Percentiles rank a stretch among this genome's conserved stretches.
Evolutionary conservation across 1,140 invertebrate genomes (phyloP).

Genomic region (Acarapis woodi): DNA sequence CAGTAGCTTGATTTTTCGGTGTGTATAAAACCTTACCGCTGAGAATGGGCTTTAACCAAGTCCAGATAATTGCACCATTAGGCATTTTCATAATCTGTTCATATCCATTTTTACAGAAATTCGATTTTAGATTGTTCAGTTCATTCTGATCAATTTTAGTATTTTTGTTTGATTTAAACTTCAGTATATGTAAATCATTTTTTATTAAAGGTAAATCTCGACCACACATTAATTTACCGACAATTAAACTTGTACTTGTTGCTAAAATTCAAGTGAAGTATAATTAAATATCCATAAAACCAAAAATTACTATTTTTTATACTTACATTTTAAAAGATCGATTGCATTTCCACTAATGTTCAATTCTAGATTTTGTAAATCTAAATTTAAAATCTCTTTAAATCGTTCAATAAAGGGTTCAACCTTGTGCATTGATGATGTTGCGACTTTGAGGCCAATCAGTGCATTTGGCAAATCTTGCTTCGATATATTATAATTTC

Average conservation of each 20-base stretch:
- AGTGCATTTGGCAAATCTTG: constrained; percentile 8
- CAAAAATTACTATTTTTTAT: not conserved
- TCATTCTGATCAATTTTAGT: constrained; percentile 12
- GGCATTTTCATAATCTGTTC: constrained; percentile 14
- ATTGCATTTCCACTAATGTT: constrained; percentile 5
- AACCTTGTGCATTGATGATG: constrained; percentile 8
- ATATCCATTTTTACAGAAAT: constrained; percentile 18
- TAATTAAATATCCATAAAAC: not conserved
- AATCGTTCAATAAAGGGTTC: constrained; percentile 8
- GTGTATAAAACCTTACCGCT: constrained; percentile 20
- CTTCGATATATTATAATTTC: constrained; percentile 6
- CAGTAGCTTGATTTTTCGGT: constrained; percentile 17
- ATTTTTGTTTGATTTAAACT: constrained; percentile 7
- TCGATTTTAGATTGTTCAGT: constrained; percentile 10
- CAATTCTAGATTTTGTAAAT: constrained; percentile 5
- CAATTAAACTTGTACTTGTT: constrained; percentile 10
- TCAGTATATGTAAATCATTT: constrained; percentile 11
- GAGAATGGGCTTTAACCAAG: constrained; percentile 19
- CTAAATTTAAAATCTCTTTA: constrained; percentile 7
- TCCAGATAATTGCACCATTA: constrained; percentile 18
- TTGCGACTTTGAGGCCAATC: constrained; percentile 7
- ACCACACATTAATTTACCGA: constrained; percentile 14
- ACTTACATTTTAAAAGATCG: constrained; percentile 10
- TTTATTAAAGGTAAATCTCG: constrained; percentile 11
- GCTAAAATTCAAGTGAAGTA: constrained; percentile 1